A percentile compares a stretch with the other conserved stretches of the same genome.
Conservation (phyloP, 2,797 vertebrate species). For the Leuciscus waleckii region DNA sequence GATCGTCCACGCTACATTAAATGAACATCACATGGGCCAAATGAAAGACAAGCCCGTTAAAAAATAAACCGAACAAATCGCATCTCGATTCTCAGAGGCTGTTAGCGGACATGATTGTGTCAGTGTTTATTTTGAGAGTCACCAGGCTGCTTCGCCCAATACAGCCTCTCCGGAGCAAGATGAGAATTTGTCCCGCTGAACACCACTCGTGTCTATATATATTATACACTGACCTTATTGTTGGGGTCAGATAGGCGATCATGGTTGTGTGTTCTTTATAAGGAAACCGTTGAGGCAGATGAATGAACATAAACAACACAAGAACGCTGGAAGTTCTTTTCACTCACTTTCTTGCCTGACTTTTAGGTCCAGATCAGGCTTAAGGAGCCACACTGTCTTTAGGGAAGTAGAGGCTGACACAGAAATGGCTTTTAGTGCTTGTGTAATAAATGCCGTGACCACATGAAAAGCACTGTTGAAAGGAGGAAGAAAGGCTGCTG, state of each 20-base stretch:
- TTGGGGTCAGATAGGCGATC: slow-evolving; percentile 29
- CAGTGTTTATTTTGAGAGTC: slow-evolving; percentile 56
- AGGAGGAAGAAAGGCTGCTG: slow-evolving; percentile 65
- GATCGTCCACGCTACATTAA: slow-evolving; percentile 31
- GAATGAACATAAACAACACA: slow-evolving; percentile 27
- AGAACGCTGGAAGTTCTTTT: background rate
- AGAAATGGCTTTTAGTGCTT: slow-evolving; percentile 51
- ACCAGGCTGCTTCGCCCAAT: slow-evolving; percentile 13
- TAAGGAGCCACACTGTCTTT: slow-evolving; percentile 18
- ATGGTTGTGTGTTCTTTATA: slow-evolving; percentile 22
- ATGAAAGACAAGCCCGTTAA: slow-evolving; percentile 50
- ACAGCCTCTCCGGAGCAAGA: background rate
- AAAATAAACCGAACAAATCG: slow-evolving; percentile 51
- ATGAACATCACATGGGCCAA: slow-evolving; percentile 41
- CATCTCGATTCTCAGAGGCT: background rate
- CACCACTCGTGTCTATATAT: slow-evolving; percentile 28
- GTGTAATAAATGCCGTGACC: slow-evolving; percentile 60
- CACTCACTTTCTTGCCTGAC: background rate
- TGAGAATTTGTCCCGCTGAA: slow-evolving; percentile 36
- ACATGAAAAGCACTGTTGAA: slow-evolving; percentile 73
- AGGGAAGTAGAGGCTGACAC: slow-evolving; percentile 39
- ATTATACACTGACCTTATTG: slow-evolving; percentile 37
- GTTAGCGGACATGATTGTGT: slow-evolving; percentile 14
- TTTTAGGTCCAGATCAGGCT: slow-evolving; percentile 23
- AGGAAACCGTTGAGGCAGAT: slow-evolving; percentile 25